Conservation (phyloP, 2,888 invertebrate genomes). For the Callimorpha dominula region DNA sequence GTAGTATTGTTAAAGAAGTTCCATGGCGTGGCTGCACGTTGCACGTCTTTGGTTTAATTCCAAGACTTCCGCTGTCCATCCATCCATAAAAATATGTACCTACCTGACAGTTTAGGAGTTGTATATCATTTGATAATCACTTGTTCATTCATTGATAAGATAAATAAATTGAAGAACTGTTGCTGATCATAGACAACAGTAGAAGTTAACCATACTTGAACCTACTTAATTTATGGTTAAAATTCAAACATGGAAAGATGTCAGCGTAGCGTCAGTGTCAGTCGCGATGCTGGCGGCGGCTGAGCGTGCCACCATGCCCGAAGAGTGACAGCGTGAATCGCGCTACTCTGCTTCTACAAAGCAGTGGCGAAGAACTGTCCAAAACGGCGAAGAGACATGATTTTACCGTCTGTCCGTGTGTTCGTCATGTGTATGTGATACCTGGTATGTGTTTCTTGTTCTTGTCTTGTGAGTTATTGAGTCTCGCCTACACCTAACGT, state of each 20-base stretch:
- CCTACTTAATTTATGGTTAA: not conserved
- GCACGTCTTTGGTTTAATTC: too few relatives aligned
- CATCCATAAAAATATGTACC: too few relatives aligned
- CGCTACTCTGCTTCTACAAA: not conserved
- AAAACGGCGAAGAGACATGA: conserved; percentile 17
- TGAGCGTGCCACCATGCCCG: not conserved
- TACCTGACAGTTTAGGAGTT: too few relatives aligned
- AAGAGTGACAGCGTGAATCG: not conserved
- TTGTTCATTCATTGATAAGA: too few relatives aligned
- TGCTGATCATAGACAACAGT: not conserved
- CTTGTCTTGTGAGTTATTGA: not conserved
- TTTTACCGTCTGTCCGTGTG: conserved; percentile 12
- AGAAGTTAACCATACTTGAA: not conserved
- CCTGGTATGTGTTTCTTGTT: conserved; percentile 9
- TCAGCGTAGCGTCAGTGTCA: not conserved
- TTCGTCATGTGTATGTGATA: conserved; percentile 15
- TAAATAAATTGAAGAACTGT: too few relatives aligned
- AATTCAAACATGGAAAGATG: conserved; percentile 18
- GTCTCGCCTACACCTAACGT: not conserved
- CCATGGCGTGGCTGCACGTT: too few relatives aligned
- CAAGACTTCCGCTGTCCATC: too few relatives aligned
- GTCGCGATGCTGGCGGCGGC: conserved; percentile 2
- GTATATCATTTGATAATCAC: too few relatives aligned
- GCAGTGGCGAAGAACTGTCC: conserved; percentile 1
- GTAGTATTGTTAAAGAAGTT: too few relatives aligned